Evolutionary conservation across 2,113 vertebrate genomes (phyloP).

Genomic region (Corapipo altera): DNA sequence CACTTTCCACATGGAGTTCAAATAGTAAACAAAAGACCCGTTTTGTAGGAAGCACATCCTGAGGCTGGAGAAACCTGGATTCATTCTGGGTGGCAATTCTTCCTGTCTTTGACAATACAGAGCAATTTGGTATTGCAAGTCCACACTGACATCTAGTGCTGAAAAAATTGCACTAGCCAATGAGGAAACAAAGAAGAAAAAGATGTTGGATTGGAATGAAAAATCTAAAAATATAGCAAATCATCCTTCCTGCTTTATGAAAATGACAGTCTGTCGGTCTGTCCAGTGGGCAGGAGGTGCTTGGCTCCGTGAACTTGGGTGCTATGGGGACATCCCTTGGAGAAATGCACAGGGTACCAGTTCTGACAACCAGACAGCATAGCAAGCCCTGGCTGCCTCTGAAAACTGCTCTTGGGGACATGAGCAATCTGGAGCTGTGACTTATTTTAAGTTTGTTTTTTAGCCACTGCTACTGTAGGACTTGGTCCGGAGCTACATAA

Average conservation of each 20-base stretch:
- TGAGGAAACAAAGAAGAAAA: neutral
- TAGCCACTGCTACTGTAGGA: neutral
- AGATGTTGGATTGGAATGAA: neutral
- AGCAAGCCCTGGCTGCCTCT: neutral
- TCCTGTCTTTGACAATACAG: neutral
- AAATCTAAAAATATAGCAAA: neutral
- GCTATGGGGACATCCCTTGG: neutral
- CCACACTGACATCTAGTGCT: conserved; percentile 81
- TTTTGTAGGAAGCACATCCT: neutral
- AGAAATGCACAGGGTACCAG: accelerated
- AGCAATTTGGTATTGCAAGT: conserved; percentile 15
- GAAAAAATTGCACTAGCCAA: conserved; percentile 49
- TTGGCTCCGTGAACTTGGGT: neutral
- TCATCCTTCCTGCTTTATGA: neutral
- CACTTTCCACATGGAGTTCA: neutral
- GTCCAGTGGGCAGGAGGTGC: neutral
- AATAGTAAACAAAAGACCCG: neutral
- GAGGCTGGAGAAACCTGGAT: neutral
- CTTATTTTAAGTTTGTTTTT: neutral
- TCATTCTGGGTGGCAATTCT: neutral
- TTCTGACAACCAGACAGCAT: neutral
- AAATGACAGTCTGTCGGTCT: neutral
- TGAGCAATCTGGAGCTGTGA: neutral
- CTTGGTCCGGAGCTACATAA: neutral
- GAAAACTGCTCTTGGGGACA: neutral